Evolutionary conservation across 1,140 invertebrate genomes (phyloP).

Genomic region (Cotesia typhae): DNA sequence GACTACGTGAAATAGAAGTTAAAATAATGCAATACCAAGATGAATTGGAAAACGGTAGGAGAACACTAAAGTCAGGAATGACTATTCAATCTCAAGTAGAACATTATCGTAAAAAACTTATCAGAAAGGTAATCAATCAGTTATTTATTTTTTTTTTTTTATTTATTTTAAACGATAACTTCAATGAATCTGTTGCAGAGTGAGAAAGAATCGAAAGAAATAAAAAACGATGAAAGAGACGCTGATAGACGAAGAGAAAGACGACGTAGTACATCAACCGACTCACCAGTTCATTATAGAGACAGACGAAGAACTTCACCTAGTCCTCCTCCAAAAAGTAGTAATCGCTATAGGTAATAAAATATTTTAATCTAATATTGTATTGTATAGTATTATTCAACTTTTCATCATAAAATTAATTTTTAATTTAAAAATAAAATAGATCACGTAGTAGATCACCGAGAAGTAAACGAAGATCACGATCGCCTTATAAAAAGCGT

Average conservation of each 20-base stretch:
- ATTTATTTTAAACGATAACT: background rate
- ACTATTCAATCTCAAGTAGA: conserved; percentile 85
- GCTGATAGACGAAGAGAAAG: conserved; percentile 60
- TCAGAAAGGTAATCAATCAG: conserved; percentile 74
- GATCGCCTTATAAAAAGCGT: conserved; percentile 62
- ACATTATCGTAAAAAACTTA: conserved; percentile 89
- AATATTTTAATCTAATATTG: conserved; percentile 2
- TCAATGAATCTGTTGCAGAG: conserved; percentile 47
- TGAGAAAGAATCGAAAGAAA: conserved; percentile 60
- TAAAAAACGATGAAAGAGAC: conserved; percentile 59
- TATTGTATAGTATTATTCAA: conserved; percentile 4
- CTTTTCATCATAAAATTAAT: conserved; percentile 28
- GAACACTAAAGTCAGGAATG: conserved; percentile 80
- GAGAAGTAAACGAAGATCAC: conserved; percentile 57
- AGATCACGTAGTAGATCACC: conserved; percentile 64
- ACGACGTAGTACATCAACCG: conserved; percentile 59
- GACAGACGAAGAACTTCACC: conserved; percentile 56
- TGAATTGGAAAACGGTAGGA: conserved; percentile 88
- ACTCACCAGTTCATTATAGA: conserved; percentile 59
- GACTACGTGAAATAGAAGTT: conserved; percentile 91
- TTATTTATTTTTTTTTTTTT: background rate
- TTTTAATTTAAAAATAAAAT: conserved; percentile 37
- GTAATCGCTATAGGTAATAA: conserved; percentile 55
- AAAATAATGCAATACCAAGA: conserved; percentile 96
- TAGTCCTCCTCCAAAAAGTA: conserved; percentile 52